These are phyloP conservation scores for Trichonephila clavipes DNA, from an alignment of 1,140 invertebrate genomes.

Conservation along the genomic window DNA sequence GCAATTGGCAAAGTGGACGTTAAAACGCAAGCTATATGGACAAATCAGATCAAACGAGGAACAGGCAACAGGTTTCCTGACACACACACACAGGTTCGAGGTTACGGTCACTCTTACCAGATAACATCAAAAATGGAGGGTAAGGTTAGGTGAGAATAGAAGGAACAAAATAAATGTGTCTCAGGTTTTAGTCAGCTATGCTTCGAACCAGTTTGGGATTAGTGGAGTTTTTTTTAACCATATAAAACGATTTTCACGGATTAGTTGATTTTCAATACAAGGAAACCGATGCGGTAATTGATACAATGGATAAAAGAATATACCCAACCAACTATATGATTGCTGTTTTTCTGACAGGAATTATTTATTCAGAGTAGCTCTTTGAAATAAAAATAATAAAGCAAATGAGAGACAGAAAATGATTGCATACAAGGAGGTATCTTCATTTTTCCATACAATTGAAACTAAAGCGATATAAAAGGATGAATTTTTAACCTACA, in stretches of 20 bases:
- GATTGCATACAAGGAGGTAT: background rate
- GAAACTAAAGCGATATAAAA: background rate
- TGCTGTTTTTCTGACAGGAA: background rate
- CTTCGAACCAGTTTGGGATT: constrained; percentile 5
- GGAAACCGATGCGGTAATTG: background rate
- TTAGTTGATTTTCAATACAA: background rate
- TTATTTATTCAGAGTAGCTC: background rate
- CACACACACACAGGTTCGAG: constrained; percentile 55
- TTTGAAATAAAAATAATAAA: background rate
- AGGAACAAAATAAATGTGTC: constrained; percentile 24
- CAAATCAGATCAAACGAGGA: constrained; percentile 3
- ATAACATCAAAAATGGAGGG: constrained; percentile 54
- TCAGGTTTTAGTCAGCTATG: constrained; percentile 1
- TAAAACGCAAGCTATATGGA: constrained; percentile 7
- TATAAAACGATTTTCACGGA: background rate
- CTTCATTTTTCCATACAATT: background rate
- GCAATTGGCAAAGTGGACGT: background rate
- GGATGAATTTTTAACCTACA: background rate
- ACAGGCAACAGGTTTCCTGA: constrained; percentile 28
- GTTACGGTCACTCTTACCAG: constrained; percentile 47
- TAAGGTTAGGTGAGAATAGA: constrained; percentile 44
- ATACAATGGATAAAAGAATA: background rate
- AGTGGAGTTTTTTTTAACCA: background rate
- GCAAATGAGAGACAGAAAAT: background rate
- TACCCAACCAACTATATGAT: background rate